Evolutionary conservation across 2,888 invertebrate species (phyloP).

Genomic region (Pyrocoelia pectoralis): DNA sequence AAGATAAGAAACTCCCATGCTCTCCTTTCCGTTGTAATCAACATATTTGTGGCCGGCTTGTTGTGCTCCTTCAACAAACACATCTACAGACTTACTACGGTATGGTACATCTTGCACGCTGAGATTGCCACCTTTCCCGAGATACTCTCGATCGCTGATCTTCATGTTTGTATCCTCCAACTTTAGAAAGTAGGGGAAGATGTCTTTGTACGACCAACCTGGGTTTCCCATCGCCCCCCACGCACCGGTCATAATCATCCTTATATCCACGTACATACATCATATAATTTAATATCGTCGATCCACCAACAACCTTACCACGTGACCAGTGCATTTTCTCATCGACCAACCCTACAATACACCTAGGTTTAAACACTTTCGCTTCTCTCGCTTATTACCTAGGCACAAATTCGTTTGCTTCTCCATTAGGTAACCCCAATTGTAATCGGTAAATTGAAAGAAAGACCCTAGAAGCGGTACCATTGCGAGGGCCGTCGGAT

Average conservation of each 20-base stretch:
- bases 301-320: slow-evolving; percentile 64
- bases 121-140: slow-evolving; percentile 58
- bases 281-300: slow-evolving; percentile 61
- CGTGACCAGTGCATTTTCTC: slow-evolving; percentile 59
- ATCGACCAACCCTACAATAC: slow-evolving; percentile 54
- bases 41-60: slow-evolving; percentile 71
- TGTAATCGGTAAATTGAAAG: slow-evolving; percentile 65
- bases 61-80: slow-evolving; percentile 69
- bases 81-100: slow-evolving; percentile 61
- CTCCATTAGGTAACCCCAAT: slow-evolving; percentile 70
- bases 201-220: slow-evolving; percentile 63
- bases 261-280: slow-evolving; percentile 66
- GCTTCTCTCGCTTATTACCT: slow-evolving; percentile 56
- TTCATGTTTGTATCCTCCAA: slow-evolving; percentile 56
- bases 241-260: slow-evolving; percentile 73
- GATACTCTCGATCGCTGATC: slow-evolving; percentile 52
- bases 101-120: slow-evolving; percentile 56
- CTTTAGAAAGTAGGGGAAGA: slow-evolving; percentile 60
- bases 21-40: slow-evolving; percentile 73
- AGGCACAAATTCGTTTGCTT: slow-evolving; percentile 64
- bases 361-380: no score
- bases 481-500: slow-evolving; percentile 63
- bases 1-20: slow-evolving; percentile 68
- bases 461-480: slow-evolving; percentile 64
- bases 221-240: slow-evolving; percentile 57